Evolutionary conservation across 2,888 invertebrate species (phyloP).

Genomic region (Morpho deidamia): DNA sequence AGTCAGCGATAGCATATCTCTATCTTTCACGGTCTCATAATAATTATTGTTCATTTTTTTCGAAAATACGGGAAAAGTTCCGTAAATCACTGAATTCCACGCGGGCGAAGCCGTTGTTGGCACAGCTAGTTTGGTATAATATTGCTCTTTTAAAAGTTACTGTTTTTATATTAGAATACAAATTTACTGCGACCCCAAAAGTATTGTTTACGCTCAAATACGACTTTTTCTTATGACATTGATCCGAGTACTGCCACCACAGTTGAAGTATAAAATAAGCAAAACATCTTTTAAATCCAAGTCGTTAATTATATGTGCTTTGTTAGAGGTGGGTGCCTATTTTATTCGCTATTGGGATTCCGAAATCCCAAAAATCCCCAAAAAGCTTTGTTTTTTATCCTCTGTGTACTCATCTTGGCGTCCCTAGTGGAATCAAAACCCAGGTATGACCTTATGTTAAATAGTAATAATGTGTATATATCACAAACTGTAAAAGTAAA

Average conservation of each 20-base stretch:
- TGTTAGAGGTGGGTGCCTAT: neutral
- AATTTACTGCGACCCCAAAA: too few species aligned
- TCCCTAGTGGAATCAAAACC: conserved; percentile 4
- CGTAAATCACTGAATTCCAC: too few species aligned
- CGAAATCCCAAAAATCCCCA: neutral
- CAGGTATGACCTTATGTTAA: neutral
- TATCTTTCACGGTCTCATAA: too few species aligned
- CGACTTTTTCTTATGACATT: neutral
- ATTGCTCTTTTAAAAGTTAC: too few species aligned
- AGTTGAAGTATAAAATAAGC: conserved; percentile 3
- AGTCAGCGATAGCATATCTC: too few species aligned
- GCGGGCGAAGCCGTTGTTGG: too few species aligned
- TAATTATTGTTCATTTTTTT: too few species aligned
- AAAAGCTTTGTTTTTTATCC: neutral
- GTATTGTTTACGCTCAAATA: neutral
- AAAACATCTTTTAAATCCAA: neutral
- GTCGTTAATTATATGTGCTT: neutral
- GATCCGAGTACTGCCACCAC: neutral
- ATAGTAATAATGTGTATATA: too few species aligned
- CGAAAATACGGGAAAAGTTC: too few species aligned
- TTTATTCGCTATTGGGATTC: neutral
- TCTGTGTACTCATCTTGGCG: neutral
- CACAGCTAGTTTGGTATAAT: too few species aligned
- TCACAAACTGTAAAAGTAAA: too few species aligned
- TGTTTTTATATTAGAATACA: too few species aligned